Percentiles rank a stretch among this genome's conserved stretches.
These are phyloP conservation scores for Triplophysa yarkandensis DNA, from an alignment of 2,797 vertebrate genomes.

Conservation along the genomic window DNA sequence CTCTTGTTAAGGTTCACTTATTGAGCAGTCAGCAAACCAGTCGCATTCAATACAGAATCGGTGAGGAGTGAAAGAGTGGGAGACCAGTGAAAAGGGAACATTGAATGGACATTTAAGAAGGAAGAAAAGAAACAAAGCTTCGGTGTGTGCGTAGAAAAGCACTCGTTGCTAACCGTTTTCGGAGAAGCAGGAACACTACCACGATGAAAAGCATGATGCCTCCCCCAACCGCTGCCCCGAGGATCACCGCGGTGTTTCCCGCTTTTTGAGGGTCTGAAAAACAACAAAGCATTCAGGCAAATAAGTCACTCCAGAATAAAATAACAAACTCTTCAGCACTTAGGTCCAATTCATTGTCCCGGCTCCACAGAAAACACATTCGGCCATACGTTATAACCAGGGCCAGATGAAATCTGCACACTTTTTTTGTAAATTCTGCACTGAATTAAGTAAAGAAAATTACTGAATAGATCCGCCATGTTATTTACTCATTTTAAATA, in stretches of 20 bases:
- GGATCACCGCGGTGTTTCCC: conserved; percentile 73
- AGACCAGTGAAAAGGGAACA: conserved; percentile 61
- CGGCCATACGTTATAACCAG: conserved; percentile 8
- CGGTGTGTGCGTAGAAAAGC: conserved; percentile 8
- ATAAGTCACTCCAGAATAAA: conserved; percentile 12
- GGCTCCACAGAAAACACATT: conserved; percentile 7
- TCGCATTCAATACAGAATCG: conserved; percentile 67
- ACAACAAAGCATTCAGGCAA: conserved; percentile 26
- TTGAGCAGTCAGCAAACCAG: conserved; percentile 64
- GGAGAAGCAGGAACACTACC: conserved; percentile 73
- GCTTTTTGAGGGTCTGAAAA: conserved; percentile 57
- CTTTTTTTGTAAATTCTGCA: too few relatives aligned
- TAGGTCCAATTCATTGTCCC: conserved; percentile 8
- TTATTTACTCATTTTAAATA: too few relatives aligned
- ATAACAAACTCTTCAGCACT: conserved; percentile 19
- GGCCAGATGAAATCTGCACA: too few relatives aligned
- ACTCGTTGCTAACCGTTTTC: conserved; percentile 75
- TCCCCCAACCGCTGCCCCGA: conserved; percentile 67
- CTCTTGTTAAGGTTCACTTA: conserved; percentile 65
- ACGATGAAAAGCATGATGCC: conserved; percentile 74
- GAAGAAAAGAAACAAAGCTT: conserved; percentile 30
- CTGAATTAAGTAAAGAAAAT: too few relatives aligned
- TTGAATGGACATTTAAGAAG: conserved; percentile 65
- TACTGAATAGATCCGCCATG: too few relatives aligned
- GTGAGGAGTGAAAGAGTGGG: conserved; percentile 66